Conservation (phyloP, 2,888 invertebrate genomes). For the Anthophora plumipes region DNA sequence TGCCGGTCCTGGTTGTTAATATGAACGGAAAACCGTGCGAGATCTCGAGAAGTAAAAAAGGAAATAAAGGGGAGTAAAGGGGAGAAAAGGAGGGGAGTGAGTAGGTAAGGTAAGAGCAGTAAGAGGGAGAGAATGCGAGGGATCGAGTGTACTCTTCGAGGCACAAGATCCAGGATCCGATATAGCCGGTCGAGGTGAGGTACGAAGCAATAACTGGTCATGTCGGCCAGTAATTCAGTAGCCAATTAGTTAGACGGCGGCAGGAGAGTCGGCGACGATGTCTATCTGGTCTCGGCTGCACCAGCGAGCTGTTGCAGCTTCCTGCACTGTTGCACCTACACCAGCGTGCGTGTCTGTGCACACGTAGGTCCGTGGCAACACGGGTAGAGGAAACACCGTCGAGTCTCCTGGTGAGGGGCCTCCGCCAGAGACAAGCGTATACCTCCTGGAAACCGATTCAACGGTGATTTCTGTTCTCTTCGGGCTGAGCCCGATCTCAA, state of each 20-base stretch:
- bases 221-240: slow-evolving; percentile 82
- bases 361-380: slow-evolving; percentile 20
- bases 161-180: slow-evolving; percentile 71
- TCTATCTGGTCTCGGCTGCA: slow-evolving; percentile 75
- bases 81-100: slow-evolving; percentile 4
- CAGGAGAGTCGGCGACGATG: slow-evolving; percentile 77
- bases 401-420: slow-evolving; percentile 47
- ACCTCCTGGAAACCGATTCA: slow-evolving; percentile 72
- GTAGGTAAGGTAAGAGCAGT: too few relatives aligned
- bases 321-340: slow-evolving; percentile 70
- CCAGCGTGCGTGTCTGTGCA: slow-evolving; percentile 19
- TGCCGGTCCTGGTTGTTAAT: slow-evolving; percentile 61
- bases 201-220: slow-evolving; percentile 80
- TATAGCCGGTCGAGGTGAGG: slow-evolving; percentile 72
- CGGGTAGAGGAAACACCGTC: slow-evolving; percentile 47
- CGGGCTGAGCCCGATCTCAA: slow-evolving; percentile 50
- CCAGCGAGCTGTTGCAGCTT: slow-evolving; percentile 70
- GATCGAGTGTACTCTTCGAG: slow-evolving; percentile 57
- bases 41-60: slow-evolving; percentile 2
- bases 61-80: not conserved
- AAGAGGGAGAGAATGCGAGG: slow-evolving; percentile 21
- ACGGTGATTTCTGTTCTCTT: slow-evolving; percentile 65
- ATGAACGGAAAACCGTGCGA: not conserved
- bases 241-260: slow-evolving; percentile 82
- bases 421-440: slow-evolving; percentile 62